These are phyloP conservation scores for Turritopsis dohrnii DNA, from an alignment of 30 jellyfish, hydroid and myxozoan genomes.

Conservation along the genomic window DNA sequence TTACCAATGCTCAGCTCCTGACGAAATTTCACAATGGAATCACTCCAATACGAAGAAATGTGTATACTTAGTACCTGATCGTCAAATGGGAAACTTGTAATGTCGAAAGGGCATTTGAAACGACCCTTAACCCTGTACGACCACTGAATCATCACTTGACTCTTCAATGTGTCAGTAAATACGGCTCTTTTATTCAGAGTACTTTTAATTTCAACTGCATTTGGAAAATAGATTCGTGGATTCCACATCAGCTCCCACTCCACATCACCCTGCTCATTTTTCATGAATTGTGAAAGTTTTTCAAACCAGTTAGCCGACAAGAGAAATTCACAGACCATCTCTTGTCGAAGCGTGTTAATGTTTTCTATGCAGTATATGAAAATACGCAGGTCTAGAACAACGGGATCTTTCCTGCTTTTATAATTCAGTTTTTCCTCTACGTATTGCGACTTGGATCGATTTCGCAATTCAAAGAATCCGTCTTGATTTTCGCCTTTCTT, in stretches of 20 bases:
- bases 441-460: slow-evolving; percentile 9
- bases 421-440: slow-evolving; percentile 27
- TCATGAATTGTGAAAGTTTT: slow-evolving; percentile 36
- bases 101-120: slow-evolving; percentile 72
- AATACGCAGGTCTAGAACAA: slow-evolving; percentile 53
- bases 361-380: slow-evolving; percentile 65
- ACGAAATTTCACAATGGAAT: slow-evolving; percentile 53
- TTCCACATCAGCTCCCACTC: slow-evolving; percentile 78
- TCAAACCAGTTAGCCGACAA: slow-evolving; percentile 85
- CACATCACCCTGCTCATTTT: slow-evolving; percentile 34
- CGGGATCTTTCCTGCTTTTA: slow-evolving; percentile 50
- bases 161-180: slow-evolving; percentile 44
- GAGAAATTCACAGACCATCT: slow-evolving; percentile 65
- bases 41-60: slow-evolving; percentile 79
- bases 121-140: slow-evolving; percentile 81
- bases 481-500: too few species aligned
- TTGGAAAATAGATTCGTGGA: slow-evolving; percentile 79
- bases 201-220: slow-evolving; percentile 60
- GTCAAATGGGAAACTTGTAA: slow-evolving; percentile 78
- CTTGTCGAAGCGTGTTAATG: slow-evolving; percentile 73
- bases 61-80: slow-evolving; percentile 76
- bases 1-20: slow-evolving; percentile 63
- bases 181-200: slow-evolving; percentile 52
- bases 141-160: slow-evolving; percentile 50
- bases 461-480: slow-evolving; percentile 10